Percentiles rank a stretch among this genome's conserved stretches.
Conservation (phyloP, 2,888 invertebrate species). For the Branchipolynoe longqiensis region DNA sequence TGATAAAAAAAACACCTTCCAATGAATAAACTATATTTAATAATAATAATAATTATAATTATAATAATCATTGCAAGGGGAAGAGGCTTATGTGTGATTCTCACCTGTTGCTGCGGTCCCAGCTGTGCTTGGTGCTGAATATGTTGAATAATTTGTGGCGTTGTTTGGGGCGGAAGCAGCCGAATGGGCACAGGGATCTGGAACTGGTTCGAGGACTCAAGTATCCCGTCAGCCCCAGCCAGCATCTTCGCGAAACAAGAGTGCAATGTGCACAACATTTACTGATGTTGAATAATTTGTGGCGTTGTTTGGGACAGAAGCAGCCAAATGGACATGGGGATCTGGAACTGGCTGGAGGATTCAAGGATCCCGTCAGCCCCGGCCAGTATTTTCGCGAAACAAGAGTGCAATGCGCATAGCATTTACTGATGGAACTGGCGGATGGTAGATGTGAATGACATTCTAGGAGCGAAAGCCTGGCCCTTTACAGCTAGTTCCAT, state of each 20-base stretch:
- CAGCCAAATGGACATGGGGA: not conserved
- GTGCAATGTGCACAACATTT: no score
- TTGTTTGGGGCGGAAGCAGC: not conserved
- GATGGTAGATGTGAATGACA: no score
- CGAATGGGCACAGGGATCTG: conserved; percentile 24
- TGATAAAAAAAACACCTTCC: no score
- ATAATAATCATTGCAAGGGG: no score
- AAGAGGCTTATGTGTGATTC: no score
- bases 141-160: not conserved
- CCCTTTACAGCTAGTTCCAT: no score
- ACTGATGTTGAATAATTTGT: not conserved
- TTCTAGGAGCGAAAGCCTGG: no score
- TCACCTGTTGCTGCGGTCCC: not conserved
- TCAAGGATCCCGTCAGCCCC: not conserved
- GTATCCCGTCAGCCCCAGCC: not conserved
- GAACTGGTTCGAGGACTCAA: conserved; percentile 18
- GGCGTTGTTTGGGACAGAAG: not conserved
- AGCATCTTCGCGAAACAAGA: not conserved
- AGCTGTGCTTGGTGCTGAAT: conserved; percentile 18
- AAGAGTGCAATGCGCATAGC: no score
- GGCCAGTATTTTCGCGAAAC: not conserved
- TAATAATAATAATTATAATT: no score
- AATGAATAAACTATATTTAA: no score
- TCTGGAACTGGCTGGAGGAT: conserved; percentile 28
- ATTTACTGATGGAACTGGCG: no score